phyloP scores from a whole-genome alignment of 2,888 invertebrate species.

The Yponomeuta sedellus region DNA sequence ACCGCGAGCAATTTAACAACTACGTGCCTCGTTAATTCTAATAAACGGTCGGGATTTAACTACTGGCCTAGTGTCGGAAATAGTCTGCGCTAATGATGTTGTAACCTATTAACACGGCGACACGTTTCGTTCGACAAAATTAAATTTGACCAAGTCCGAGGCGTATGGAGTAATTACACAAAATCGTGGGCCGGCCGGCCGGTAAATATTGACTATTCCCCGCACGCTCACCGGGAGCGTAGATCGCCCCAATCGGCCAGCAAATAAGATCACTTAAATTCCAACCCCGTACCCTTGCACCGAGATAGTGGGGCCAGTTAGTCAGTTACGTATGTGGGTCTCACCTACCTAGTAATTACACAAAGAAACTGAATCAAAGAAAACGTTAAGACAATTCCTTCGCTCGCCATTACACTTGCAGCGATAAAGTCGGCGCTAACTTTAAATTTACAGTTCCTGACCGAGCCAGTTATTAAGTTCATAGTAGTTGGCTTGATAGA shows the following conservation, averaged over 20 bases:
- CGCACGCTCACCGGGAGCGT: conserved; percentile 50
- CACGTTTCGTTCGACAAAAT: conserved; percentile 6
- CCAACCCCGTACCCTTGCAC: conserved; percentile 56
- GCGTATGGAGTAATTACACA: conserved; percentile 57
- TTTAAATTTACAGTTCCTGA: conserved; percentile 12
- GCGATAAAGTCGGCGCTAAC: conserved; percentile 6
- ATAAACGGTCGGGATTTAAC: not conserved
- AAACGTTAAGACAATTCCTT: conserved; percentile 50
- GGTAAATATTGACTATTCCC: conserved; percentile 56
- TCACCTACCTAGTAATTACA: conserved; percentile 48
- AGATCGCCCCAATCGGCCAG: conserved; percentile 53
- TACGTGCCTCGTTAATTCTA: not conserved
- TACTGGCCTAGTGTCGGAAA: not conserved
- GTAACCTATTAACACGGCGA: not conserved
- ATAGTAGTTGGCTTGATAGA: conserved; percentile 10
- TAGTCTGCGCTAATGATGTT: not conserved
- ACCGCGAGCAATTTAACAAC: not conserved
- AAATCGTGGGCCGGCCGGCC: conserved; percentile 45
- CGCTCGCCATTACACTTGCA: conserved; percentile 31
- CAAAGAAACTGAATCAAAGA: conserved; percentile 58
- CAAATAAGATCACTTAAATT: conserved; percentile 74
- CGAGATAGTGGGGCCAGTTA: conserved; percentile 59
- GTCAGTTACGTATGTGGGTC: conserved; percentile 53
- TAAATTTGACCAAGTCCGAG: conserved; percentile 35
- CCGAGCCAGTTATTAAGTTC: conserved; percentile 11